A percentile compares a stretch with the other conserved stretches of the same genome.
phyloP scores from a whole-genome alignment of 1,140 invertebrate species.

The Vanessa atalanta region DNA sequence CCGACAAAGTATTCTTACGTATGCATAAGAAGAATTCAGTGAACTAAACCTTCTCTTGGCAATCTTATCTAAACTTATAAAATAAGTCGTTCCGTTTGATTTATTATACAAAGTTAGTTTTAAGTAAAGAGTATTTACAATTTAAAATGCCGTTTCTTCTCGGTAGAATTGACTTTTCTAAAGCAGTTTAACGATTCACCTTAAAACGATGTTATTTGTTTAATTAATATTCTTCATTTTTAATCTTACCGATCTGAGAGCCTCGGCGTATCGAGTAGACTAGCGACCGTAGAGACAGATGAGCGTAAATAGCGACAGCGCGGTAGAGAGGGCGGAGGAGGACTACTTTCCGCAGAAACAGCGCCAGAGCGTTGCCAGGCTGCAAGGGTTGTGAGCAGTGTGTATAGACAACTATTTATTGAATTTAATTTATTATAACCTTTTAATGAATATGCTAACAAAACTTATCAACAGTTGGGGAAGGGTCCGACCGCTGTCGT shows the following conservation, averaged over 20 bases:
- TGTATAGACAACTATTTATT: background rate
- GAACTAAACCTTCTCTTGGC: too few species aligned
- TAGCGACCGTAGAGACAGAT: conserved; percentile 41
- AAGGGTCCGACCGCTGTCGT: conserved; percentile 45
- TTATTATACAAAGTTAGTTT: too few species aligned
- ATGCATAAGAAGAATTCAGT: too few species aligned
- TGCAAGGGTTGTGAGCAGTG: background rate
- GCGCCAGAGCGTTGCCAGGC: conserved; percentile 59
- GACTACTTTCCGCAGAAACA: conserved; percentile 59
- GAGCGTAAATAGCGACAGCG: conserved; percentile 46
- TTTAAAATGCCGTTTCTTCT: too few species aligned
- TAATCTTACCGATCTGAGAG: conserved; percentile 37
- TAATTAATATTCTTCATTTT: too few species aligned
- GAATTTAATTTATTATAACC: background rate
- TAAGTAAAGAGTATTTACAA: too few species aligned
- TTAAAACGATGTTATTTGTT: too few species aligned
- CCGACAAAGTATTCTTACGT: too few species aligned
- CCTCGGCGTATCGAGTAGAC: conserved; percentile 38
- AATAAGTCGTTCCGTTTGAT: too few species aligned
- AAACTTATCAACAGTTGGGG: conserved; percentile 40
- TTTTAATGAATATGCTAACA: conserved; percentile 18
- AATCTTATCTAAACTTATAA: too few species aligned
- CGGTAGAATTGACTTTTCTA: too few species aligned
- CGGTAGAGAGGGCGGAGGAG: conserved; percentile 41
- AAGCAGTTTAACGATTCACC: too few species aligned